Evolutionary conservation across 2,113 vertebrate species (phyloP), one percentile per base, ranked within the genome.

Genomic region (Manacus vitellinus): DNA sequence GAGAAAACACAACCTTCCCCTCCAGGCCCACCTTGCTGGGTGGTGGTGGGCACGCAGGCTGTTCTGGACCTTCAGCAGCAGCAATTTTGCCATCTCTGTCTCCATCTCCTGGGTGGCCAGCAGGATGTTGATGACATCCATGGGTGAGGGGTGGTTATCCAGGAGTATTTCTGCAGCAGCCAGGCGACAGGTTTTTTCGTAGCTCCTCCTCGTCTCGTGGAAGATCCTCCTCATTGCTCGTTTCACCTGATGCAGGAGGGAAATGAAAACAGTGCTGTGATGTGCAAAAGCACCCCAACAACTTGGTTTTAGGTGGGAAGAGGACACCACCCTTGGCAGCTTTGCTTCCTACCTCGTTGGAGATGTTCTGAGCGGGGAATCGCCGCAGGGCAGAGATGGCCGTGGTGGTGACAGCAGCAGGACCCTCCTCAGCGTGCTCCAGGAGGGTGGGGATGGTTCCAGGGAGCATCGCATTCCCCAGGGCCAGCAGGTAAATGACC

Each of bases 71-170:
- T 98, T 98, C 6, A 94, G 95, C 79, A 94, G 61, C 59, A 98
- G 88, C 35, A 97, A 94, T 0, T 52, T 92, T 25, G 97, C 93
- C 3, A 4, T 84, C 95, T 98, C 97, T 0, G 39, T 35, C 52
- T 96, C 94, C 88, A 98, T 41, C 58, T 91, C 33, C 0, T 25
- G 78, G 41, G 92, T 17, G 18, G 96, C 97, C 90, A 96, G 85
- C 44, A 97, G 63, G 65, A 97, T 85, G 80, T 97, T 98, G 76
- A 92, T 91, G 80, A 98, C 52, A 35, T 98, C 97, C 96, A 95
- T 96, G 65, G 89, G 51, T 0, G 3, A 80, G 72, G 95, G 92
- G 6, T 97, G 41, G 2, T 91, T 91, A 3, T 97, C 80, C 10
- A 98, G 85, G 30, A 98, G 95, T 46, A 97, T 85, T 85, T 97